Percentiles rank a stretch among this genome's conserved stretches.
Conservation (phyloP, 2,797 vertebrate species). For the Manis javanica region DNA sequence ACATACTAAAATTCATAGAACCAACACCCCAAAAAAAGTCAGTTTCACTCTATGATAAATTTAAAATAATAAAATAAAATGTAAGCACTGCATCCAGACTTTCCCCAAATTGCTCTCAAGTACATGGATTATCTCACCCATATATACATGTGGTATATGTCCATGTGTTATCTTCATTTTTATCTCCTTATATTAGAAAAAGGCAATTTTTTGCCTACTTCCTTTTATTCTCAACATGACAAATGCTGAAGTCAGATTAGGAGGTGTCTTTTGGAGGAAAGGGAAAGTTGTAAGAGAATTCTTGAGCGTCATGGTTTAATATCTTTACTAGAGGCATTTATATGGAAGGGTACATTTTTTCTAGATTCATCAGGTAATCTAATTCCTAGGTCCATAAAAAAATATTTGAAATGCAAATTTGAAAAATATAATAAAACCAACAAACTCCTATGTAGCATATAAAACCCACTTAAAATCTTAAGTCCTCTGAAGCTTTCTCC, state of each 20-base stretch:
- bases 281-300: background rate
- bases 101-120: background rate
- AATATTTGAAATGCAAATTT: background rate
- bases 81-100: background rate
- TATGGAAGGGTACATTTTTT: background rate
- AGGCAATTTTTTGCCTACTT: background rate
- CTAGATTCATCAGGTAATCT: background rate
- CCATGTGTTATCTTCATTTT: background rate
- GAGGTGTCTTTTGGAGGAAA: background rate
- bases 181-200: background rate
- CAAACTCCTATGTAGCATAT: background rate
- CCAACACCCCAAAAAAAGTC: background rate
- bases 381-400: background rate
- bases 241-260: background rate
- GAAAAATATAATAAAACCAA: background rate
- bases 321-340: background rate
- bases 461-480: background rate
- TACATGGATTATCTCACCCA: background rate
- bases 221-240: background rate
- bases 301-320: background rate
- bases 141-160: fast-evolving
- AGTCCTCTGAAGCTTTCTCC: background rate
- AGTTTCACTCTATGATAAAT: background rate
- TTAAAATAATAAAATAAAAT: background rate
- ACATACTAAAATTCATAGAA: background rate